A percentile compares a stretch with the other conserved stretches of the same genome.
Conservation (phyloP, 1,140 invertebrate species). For the Zelostemma sp. region DNA sequence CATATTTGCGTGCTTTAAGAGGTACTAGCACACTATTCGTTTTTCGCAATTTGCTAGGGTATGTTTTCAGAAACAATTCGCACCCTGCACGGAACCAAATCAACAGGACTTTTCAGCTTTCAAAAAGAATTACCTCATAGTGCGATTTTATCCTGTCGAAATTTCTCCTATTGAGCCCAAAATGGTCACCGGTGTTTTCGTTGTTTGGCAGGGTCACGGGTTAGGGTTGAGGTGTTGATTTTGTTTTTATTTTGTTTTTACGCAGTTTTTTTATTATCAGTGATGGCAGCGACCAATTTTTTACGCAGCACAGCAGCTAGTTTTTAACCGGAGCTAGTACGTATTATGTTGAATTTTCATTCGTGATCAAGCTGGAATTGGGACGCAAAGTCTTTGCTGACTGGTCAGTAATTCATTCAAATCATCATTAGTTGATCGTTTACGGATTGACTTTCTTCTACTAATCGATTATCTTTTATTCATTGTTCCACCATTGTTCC, state of each 20-base stretch:
- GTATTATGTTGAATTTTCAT: background rate
- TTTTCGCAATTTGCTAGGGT: background rate
- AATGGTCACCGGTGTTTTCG: background rate
- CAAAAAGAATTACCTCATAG: conserved; percentile 5
- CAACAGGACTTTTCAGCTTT: conserved; percentile 61
- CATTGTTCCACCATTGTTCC: too few relatives aligned
- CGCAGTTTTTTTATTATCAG: too few relatives aligned
- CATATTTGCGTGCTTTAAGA: background rate
- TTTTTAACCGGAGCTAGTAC: conserved; percentile 57
- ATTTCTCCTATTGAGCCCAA: background rate
- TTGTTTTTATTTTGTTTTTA: conserved; percentile 22
- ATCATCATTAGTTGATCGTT: too few relatives aligned
- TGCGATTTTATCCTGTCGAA: conserved; percentile 1
- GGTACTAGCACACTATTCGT: conserved; percentile 16
- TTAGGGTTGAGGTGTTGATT: background rate
- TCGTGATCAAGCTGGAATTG: background rate
- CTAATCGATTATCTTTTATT: too few relatives aligned
- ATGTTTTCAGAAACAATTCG: conserved; percentile 33
- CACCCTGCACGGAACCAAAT: conserved; percentile 71
- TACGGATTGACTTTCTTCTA: too few relatives aligned
- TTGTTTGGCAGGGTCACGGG: background rate
- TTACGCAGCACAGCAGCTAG: conserved; percentile 65
- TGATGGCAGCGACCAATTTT: conserved; percentile 64
- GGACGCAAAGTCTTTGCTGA: too few relatives aligned
- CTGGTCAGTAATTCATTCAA: too few relatives aligned